phyloP scores from a whole-genome alignment of 2,113 vertebrate species.

The Laticauda laticaudata region DNA sequence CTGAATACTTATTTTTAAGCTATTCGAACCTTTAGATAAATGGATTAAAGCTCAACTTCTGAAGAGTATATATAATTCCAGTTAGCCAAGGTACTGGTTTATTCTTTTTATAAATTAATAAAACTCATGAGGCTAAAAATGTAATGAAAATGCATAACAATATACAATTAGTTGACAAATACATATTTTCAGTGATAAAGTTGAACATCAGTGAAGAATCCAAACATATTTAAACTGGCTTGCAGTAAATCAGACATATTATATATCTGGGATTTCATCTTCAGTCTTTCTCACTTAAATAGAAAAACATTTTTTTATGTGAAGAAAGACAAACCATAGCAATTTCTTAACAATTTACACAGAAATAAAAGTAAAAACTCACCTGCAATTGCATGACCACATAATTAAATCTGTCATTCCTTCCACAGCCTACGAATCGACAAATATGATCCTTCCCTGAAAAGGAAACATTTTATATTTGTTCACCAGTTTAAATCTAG shows the following conservation, averaged over 20 bases:
- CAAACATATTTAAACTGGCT: not conserved
- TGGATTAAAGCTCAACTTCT: not conserved
- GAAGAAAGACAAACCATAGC: not conserved
- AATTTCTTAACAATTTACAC: not conserved
- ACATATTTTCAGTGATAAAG: not conserved
- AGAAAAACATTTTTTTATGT: not conserved
- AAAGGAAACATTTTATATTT: slow-evolving; percentile 8
- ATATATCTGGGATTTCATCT: not conserved
- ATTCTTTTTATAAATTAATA: not conserved
- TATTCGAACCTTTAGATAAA: not conserved
- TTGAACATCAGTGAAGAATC: not conserved
- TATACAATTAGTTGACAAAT: not conserved
- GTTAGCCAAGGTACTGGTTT: not conserved
- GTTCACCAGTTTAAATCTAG: not conserved
- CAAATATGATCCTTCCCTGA: slow-evolving; percentile 97
- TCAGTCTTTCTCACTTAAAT: not conserved
- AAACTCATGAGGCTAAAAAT: slow-evolving; percentile 6
- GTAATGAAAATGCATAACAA: not conserved
- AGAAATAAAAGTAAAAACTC: slow-evolving; percentile 37
- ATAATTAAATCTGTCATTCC: slow-evolving; percentile 97
- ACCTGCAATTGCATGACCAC: slow-evolving; percentile 99
- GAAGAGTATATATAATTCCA: not conserved
- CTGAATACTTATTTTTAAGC: not conserved
- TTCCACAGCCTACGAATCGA: slow-evolving; percentile 95
- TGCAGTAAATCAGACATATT: not conserved